Evolutionary conservation across 2,113 vertebrate species (phyloP), one percentile per base, ranked within the genome.

Genomic region (Nycticorax nycticorax): DNA sequence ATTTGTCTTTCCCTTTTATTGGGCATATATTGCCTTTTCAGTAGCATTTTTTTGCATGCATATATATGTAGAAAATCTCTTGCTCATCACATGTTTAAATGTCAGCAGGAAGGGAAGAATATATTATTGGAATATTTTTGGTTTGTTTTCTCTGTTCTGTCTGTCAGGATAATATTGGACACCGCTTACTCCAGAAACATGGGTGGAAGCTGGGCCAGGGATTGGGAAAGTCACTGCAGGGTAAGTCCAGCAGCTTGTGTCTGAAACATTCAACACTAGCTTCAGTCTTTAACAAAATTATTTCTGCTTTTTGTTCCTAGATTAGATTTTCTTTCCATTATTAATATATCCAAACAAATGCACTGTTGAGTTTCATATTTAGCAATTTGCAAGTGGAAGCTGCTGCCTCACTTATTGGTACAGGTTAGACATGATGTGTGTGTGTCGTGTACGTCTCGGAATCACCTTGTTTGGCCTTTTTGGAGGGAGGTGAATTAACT

Each of bases 61-160:
- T 98, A 97, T 96, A 56, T 98, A 97, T 97, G 97, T 98, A 98
- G 98, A 98, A 90, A 97, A 97, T 97, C 95, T 98, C 97, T 98
- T 98, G 98, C 97, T 98, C 97, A 97, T 98, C 97, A 98, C 97
- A 72, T 98, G 98, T 97, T 97, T 98, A 97, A 98, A 97, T 97
- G 96, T 98, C 97, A 97, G 96, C 76, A 94, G 98, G 98, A 98
- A 99, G 99, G 98, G 99, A 98, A 98, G 98, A 98, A 99, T 99
- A 99, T 99, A 99, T 99, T 99, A 99, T 99, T 99, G 99, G 99
- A 99, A 99, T 99, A 99, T 99, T 99, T 99, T 99, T 99, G 99
- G 99, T 99, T 99, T 98, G 98, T 99, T 98, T 99, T 99, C 96
- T 98, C 99, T 99, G 98, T 99, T 98, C 98, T 99, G 96, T 99